Base-by-base conservation (phyloP, 2,888 invertebrate species). In the Aproaerema taeniolella region DNA sequence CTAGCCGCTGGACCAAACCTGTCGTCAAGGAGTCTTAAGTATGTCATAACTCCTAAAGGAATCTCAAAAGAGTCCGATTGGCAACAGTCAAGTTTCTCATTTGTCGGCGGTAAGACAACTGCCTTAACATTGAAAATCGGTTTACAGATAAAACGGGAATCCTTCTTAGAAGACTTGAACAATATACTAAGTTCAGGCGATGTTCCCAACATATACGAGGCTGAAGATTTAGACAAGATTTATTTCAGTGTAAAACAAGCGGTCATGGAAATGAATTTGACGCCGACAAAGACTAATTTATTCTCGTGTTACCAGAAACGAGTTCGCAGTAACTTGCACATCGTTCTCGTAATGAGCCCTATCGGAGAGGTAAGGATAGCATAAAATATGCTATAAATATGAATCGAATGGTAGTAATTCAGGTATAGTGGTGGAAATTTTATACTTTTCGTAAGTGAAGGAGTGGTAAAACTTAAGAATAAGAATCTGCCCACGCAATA, bases 121-220 rank as follows among this genome's bases (percentile, higher is more conserved):
- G n/a, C n/a, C n/a, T n/a, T n/a, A 20, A 20, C 8, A 20, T 20
- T 20, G 5, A 5, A 26, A 3, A 9, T n/a, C n/a, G 26, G 6
- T 26, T 9, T 65, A 29, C 74, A 96, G 91, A 95, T 96, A 36
- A 96, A 95, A 88, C 90, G 92, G 77, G 96, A 96, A 60, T 90
- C 92, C 0, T 96, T 96, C 72, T 83, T 96, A 35, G 96, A 96
- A 68, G 96, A 97, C 58, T 83, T 97, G 31, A 96, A 96, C 75
- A 96, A 95, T 61, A 88, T 97, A 37, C 70, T 97, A 14, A 96
- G 95, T 64, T 93, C 94, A 7, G 96, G 96, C 0, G 96, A 96
- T 67, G 95, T 96, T 2, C 96, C 96, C 0, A 96, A 95, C 62
- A 91, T 96, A 12, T 96, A 93, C 69, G 91, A 93, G 38, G 88